These are phyloP conservation scores for Melanophora roralis DNA, from an alignment of 2,888 invertebrate species.

Conservation along the genomic window DNA sequence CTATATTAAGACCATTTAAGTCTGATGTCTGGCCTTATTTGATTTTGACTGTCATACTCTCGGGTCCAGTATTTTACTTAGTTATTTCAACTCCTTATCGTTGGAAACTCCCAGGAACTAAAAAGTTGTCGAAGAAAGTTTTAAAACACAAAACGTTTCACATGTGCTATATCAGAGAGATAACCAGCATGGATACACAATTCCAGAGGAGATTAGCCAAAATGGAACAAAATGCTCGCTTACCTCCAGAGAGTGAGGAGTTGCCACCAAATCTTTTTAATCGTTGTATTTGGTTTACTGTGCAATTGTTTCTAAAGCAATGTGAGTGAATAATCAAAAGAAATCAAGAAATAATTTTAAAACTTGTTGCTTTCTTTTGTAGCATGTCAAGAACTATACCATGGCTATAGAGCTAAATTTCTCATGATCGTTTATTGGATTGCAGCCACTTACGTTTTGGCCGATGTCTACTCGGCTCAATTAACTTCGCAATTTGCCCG, in stretches of 20 bases:
- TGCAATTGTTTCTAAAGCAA: slow-evolving; percentile 84
- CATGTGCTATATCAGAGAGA: slow-evolving; percentile 73
- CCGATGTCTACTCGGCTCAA: slow-evolving; percentile 88
- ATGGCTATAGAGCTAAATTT: slow-evolving; percentile 82
- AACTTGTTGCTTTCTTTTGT: not conserved
- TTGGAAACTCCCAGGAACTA: slow-evolving; percentile 63
- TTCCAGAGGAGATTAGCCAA: slow-evolving; percentile 52
- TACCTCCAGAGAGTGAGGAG: slow-evolving; percentile 1
- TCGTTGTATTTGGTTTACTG: slow-evolving; percentile 85
- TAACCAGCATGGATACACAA: slow-evolving; percentile 66
- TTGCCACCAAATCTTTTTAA: slow-evolving; percentile 77
- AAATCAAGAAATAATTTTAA: not conserved
- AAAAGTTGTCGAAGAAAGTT: slow-evolving; percentile 9
- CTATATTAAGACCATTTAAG: slow-evolving; percentile 85
- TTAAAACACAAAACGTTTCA: slow-evolving; percentile 64
- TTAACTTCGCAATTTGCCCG: slow-evolving; percentile 85
- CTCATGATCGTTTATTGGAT: slow-evolving; percentile 84
- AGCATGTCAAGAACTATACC: slow-evolving; percentile 79
- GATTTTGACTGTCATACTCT: slow-evolving; percentile 81
- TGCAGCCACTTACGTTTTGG: slow-evolving; percentile 87
- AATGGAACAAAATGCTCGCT: not conserved
- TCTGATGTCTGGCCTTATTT: slow-evolving; percentile 87
- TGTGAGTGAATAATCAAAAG: slow-evolving; percentile 77
- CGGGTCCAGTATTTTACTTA: slow-evolving; percentile 84
- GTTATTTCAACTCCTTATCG: slow-evolving; percentile 81